These are phyloP conservation scores for Siniperca scherzeri DNA, from an alignment of 2,797 vertebrate species.

Conservation along the genomic window DNA sequence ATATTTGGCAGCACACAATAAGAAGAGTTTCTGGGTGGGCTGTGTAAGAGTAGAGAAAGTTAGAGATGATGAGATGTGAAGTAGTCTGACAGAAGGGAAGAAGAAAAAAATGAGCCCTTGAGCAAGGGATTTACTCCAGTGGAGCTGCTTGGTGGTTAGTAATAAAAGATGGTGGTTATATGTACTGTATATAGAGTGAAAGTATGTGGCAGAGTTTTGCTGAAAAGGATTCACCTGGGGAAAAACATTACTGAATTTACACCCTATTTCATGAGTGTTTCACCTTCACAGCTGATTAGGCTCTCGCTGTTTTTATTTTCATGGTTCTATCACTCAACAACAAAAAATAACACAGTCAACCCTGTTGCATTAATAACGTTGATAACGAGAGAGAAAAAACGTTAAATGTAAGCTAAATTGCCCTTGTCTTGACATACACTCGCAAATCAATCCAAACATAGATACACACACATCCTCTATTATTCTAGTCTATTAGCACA, in stretches of 20 bases:
- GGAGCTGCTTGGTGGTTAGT: constrained; percentile 1
- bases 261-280: constrained; percentile 21
- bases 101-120: constrained; percentile 6
- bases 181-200: constrained; percentile 1
- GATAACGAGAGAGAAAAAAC: constrained; percentile 38
- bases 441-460: constrained; percentile 43
- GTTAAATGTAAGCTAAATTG: constrained; percentile 42
- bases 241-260: constrained; percentile 3
- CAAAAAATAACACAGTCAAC: constrained; percentile 33
- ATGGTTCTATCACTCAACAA: constrained; percentile 15
- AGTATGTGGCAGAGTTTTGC: background rate
- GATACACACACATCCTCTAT: constrained; percentile 15
- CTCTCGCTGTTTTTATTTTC: constrained; percentile 19
- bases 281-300: constrained; percentile 61
- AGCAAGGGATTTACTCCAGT: constrained; percentile 23
- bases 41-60: background rate
- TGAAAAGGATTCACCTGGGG: background rate
- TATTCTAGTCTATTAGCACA: constrained; percentile 52
- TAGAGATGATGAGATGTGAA: constrained; percentile 19
- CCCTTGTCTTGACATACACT: constrained; percentile 44
- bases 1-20: constrained; percentile 9
- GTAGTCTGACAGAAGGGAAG: constrained; percentile 14
- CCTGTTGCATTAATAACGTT: constrained; percentile 48
- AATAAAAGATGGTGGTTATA: constrained; percentile 18
- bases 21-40: constrained; percentile 2